Percentiles rank a stretch among this genome's conserved stretches.
phyloP scores from a whole-genome alignment of 2,888 invertebrate species.

The Petrophora chlorosata region DNA sequence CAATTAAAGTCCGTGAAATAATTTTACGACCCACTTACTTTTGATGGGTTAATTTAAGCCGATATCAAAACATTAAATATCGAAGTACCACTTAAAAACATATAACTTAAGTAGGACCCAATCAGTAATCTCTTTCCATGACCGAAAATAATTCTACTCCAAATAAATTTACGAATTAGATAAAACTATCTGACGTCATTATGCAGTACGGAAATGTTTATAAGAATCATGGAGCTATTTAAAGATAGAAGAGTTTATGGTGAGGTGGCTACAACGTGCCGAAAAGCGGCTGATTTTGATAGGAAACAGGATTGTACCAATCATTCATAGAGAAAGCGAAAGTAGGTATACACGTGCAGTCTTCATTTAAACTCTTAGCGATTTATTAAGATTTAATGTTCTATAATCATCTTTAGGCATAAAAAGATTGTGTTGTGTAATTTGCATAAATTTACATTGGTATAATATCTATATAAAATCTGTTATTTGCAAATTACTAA shows the following conservation, averaged over 20 bases:
- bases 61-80: constrained; percentile 6
- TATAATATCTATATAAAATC: no score
- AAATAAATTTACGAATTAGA: constrained; percentile 17
- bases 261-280: no score
- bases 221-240: not conserved
- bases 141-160: constrained; percentile 12
- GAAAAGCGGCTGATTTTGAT: no score
- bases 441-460: no score
- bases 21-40: constrained; percentile 12
- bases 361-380: no score
- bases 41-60: constrained; percentile 17
- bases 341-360: no score
- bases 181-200: constrained; percentile 8
- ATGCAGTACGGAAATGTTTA: constrained; percentile 1
- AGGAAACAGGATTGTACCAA: no score
- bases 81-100: constrained; percentile 19
- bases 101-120: constrained; percentile 17
- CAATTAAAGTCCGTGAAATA: constrained; percentile 8
- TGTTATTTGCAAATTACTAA: no score
- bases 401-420: no score
- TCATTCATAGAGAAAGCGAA: no score
- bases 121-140: constrained; percentile 10
- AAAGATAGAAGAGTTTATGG: not conserved
- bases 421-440: no score
- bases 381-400: no score